A percentile compares a stretch with the other conserved stretches of the same genome.
These are phyloP conservation scores for Ceramica pisi DNA, from an alignment of 2,888 invertebrate species.

Conservation along the genomic window DNA sequence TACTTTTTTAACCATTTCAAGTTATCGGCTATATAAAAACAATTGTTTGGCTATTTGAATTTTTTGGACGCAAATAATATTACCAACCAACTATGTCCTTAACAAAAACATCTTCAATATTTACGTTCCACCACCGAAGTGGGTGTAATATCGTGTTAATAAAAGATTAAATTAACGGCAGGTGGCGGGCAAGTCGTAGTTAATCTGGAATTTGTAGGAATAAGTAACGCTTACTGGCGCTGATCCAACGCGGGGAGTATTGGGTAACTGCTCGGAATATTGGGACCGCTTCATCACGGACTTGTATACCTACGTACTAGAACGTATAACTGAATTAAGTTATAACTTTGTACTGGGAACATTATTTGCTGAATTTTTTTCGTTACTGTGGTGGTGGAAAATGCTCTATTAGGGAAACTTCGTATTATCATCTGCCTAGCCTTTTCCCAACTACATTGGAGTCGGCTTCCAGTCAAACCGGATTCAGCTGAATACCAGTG, in stretches of 20 bases:
- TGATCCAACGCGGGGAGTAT: conserved; percentile 71
- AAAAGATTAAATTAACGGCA: conserved; percentile 60
- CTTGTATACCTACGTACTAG: conserved; percentile 43
- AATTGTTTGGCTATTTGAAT: neutral
- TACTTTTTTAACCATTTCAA: neutral
- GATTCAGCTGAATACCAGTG: too few species aligned
- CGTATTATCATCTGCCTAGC: too few species aligned
- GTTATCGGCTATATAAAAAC: neutral
- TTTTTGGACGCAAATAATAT: neutral
- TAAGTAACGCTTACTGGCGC: conserved; percentile 78
- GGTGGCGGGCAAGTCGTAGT: conserved; percentile 62
- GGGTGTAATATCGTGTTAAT: conserved; percentile 47
- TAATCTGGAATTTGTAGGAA: conserved; percentile 75
- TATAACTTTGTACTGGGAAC: conserved; percentile 20
- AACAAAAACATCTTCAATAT: neutral
- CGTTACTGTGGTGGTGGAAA: neutral
- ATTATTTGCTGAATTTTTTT: neutral
- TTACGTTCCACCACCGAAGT: conserved; percentile 20
- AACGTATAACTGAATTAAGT: conserved; percentile 41
- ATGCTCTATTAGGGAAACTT: neutral
- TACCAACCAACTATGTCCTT: neutral
- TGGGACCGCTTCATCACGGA: conserved; percentile 70
- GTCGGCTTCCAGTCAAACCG: too few species aligned
- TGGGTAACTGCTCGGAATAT: conserved; percentile 71
- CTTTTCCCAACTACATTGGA: too few species aligned